phyloP scores from a whole-genome alignment of 2,888 invertebrate genomes.

The Conops quadrifasciatus region DNA sequence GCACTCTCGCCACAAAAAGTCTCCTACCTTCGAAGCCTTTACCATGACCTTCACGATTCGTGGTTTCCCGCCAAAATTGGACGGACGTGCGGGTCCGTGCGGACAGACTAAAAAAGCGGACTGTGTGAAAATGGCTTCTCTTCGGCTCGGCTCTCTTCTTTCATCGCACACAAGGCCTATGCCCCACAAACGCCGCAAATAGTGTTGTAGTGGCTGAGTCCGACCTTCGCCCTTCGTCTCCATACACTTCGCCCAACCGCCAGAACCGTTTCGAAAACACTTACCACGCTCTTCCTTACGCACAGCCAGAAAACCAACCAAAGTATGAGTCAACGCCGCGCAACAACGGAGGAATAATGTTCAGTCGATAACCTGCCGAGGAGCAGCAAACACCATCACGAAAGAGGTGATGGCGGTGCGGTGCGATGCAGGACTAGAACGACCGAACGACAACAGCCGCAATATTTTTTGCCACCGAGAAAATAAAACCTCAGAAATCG shows the following conservation, averaged over 20 bases:
- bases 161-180: conserved; percentile 7
- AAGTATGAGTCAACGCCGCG: conserved; percentile 6
- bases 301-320: conserved; percentile 1
- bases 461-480: no score
- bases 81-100: neutral
- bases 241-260: neutral
- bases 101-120: neutral
- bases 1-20: conserved; percentile 2
- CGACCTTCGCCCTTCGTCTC: neutral
- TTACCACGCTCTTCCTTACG: conserved; percentile 23
- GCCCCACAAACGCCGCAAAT: neutral
- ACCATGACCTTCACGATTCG: conserved; percentile 14
- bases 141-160: neutral
- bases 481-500: no score
- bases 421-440: no score
- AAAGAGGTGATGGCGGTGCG: neutral
- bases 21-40: neutral
- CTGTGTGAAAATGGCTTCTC: neutral
- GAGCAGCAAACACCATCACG: neutral
- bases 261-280: neutral
- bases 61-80: conserved; percentile 22
- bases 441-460: no score
- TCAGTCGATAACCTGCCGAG: conserved; percentile 17
- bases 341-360: neutral
- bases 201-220: no score